These are phyloP conservation scores for Drosophila monieri DNA, from an alignment of 2,888 invertebrate genomes.

Conservation along the genomic window DNA sequence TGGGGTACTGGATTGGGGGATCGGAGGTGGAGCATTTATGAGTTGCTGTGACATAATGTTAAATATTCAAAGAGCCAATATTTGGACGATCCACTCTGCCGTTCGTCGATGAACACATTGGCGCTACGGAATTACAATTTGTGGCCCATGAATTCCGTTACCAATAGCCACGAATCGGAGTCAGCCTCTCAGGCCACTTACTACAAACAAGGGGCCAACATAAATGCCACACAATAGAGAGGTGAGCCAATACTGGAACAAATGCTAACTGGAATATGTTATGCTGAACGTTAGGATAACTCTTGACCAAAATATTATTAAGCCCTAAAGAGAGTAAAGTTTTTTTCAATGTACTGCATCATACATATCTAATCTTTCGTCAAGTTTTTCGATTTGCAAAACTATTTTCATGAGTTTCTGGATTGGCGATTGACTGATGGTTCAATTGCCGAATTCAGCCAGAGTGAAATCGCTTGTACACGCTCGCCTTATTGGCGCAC, in stretches of 20 bases:
- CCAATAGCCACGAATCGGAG: constrained; percentile 22
- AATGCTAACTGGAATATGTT: not conserved
- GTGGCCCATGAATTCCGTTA: constrained; percentile 55
- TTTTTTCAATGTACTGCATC: constrained; percentile 3
- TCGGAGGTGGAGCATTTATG: constrained; percentile 48
- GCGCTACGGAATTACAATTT: constrained; percentile 50
- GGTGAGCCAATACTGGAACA: constrained; percentile 14
- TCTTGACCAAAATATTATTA: not conserved
- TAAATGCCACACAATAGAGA: not conserved
- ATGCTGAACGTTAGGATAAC: not conserved
- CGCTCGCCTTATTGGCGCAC: constrained; percentile 51
- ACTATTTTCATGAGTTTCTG: constrained; percentile 54
- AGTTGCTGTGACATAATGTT: constrained; percentile 49
- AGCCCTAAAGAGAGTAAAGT: not conserved
- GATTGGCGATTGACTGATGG: constrained; percentile 35
- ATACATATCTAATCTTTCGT: constrained; percentile 3
- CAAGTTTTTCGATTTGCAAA: constrained; percentile 64
- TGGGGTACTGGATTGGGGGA: constrained; percentile 3
- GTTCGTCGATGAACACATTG: constrained; percentile 19
- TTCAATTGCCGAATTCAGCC: constrained; percentile 42
- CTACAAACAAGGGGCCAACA: constrained; percentile 8
- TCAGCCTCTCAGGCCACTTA: constrained; percentile 28
- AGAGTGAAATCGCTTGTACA: constrained; percentile 64
- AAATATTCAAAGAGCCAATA: constrained; percentile 57
- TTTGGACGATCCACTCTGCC: constrained; percentile 15